Conservation (phyloP, 92 coral and sea anemone species). For the Metridium senile region DNA sequence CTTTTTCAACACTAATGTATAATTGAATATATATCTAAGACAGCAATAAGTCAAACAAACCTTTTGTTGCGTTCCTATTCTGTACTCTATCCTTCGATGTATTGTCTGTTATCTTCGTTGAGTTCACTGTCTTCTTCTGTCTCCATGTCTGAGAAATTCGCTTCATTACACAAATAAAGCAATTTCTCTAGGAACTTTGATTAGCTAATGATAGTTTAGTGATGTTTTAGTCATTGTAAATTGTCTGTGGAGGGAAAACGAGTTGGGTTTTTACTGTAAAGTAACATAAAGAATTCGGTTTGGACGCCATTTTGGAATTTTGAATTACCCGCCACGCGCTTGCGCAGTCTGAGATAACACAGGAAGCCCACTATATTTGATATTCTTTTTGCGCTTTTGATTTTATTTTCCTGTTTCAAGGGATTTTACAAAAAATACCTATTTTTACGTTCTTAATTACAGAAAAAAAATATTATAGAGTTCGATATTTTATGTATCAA, state of each 20-base stretch:
- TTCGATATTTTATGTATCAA: too few species aligned
- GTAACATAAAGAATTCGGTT: conserved; percentile 5
- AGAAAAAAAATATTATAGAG: neutral
- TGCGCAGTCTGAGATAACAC: neutral
- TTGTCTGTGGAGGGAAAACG: neutral
- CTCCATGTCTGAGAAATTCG: conserved; percentile 89
- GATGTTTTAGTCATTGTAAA: neutral
- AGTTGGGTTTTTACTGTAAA: too few species aligned
- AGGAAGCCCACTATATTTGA: conserved; percentile 5
- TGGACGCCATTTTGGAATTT: conserved; percentile 38
- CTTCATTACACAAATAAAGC: conserved; percentile 44
- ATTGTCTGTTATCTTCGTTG: conserved; percentile 17
- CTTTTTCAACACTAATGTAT: too few species aligned
- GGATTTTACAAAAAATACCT: neutral
- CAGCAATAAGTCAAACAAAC: neutral
- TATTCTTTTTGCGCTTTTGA: neutral
- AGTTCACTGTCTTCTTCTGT: conserved; percentile 55
- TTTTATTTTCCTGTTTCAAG: neutral
- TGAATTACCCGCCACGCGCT: conserved; percentile 15
- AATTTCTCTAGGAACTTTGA: neutral
- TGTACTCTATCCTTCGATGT: neutral
- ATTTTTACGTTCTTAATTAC: neutral
- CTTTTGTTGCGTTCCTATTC: conserved; percentile 1
- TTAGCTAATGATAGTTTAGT: neutral
- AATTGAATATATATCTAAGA: too few species aligned